These are phyloP conservation scores for Aplysina aerophoba DNA, from an alignment of 37 sponge, comb jelly and placozoan genomes.

Conservation along the genomic window DNA sequence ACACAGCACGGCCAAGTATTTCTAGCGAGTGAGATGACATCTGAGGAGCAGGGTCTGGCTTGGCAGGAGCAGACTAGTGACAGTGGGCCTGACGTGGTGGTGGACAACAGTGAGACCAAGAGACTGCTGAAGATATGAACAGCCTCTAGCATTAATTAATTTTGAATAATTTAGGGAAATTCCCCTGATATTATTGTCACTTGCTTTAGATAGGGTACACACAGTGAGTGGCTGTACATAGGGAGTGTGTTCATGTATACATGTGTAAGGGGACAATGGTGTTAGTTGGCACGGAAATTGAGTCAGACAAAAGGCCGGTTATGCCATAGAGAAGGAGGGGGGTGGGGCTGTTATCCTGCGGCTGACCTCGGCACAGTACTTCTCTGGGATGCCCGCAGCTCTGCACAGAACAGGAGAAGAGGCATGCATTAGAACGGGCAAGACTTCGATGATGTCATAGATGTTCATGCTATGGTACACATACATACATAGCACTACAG, in stretches of 20 bases:
- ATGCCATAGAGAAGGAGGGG: conserved; percentile 84
- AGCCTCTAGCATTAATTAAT: neutral
- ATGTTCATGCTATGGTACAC: too few species aligned
- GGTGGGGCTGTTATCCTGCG: conserved; percentile 92
- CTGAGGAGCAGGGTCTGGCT: too few species aligned
- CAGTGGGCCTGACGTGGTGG: neutral
- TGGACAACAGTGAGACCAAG: conserved; percentile 8
- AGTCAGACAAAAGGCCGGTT: too few species aligned
- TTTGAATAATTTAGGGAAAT: neutral
- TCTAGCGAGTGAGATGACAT: neutral
- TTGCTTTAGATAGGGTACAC: too few species aligned
- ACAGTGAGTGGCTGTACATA: neutral
- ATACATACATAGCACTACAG: too few species aligned
- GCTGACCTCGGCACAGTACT: conserved; percentile 97
- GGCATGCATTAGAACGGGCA: too few species aligned
- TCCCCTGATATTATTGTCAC: too few species aligned
- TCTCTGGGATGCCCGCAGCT: conserved; percentile 91
- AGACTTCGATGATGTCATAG: too few species aligned
- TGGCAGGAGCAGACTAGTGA: too few species aligned
- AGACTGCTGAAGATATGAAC: neutral
- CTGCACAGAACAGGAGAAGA: neutral
- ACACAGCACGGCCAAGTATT: neutral
- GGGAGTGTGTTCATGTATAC: neutral
- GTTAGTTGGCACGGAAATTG: neutral
- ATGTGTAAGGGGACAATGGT: too few species aligned